These are phyloP conservation scores for Poecilia latipinna DNA, from an alignment of 2,113 vertebrate genomes.

Conservation along the genomic window DNA sequence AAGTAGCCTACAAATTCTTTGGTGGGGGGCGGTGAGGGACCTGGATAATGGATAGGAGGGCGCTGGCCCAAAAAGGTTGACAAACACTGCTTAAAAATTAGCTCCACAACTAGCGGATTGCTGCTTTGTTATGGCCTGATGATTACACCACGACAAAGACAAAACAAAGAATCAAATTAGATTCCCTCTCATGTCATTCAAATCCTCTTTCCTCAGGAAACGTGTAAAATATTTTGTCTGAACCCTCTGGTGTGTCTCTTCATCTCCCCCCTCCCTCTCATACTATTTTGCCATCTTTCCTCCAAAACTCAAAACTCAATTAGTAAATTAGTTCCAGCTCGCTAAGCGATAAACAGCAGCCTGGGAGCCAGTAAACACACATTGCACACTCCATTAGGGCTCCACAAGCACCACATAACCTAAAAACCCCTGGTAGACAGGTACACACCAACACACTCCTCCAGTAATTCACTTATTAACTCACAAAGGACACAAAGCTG, in stretches of 20 bases:
- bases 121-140: too few relatives aligned
- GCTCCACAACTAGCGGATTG: too few relatives aligned
- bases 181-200: conserved; percentile 2
- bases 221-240: conserved; percentile 13
- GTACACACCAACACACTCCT: conserved; percentile 45
- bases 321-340: conserved; percentile 85
- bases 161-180: not conserved
- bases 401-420: conserved; percentile 56
- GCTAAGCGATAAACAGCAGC: conserved; percentile 82
- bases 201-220: conserved; percentile 23
- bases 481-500: conserved; percentile 46
- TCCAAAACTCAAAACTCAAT: conserved; percentile 80
- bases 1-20: too few relatives aligned
- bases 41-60: too few relatives aligned
- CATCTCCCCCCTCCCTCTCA: conserved; percentile 18
- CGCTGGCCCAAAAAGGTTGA: too few relatives aligned
- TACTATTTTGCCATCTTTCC: conserved; percentile 43
- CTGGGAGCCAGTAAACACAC: conserved; percentile 80
- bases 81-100: too few relatives aligned
- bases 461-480: conserved; percentile 52
- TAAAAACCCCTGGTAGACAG: conserved; percentile 56
- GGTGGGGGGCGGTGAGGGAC: too few relatives aligned
- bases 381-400: conserved; percentile 78
- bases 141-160: not conserved
- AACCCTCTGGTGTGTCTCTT: conserved; percentile 37